Base-by-base conservation (phyloP, 2,797 vertebrate genomes). In the Rachycentron canadum region DNA sequence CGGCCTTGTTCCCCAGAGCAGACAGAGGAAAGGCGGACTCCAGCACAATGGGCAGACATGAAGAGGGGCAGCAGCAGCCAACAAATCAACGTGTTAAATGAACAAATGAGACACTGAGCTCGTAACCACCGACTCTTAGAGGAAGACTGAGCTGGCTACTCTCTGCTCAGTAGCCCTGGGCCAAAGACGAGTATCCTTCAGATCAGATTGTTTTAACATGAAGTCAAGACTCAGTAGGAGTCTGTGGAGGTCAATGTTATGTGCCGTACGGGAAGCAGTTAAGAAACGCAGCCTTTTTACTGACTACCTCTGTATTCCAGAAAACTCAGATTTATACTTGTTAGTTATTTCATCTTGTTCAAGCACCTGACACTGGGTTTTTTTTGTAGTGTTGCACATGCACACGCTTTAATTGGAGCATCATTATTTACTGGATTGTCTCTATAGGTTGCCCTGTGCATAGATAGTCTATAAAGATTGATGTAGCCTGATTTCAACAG, bases 41-140 rank as follows among this genome's bases (percentile, higher is more conserved):
- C 34, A 67, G 34, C 72, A 59, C 50, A 60, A 43, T 17, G 14
- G 5, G 41, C 64, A 76, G 58, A 65, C 66, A 69, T 66, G 56
- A 84, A 69, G 75, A 79, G n/a, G 73, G 53, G 57, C 65, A 63
- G 67, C 65, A 76, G 71, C 58, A 73, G 63, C 47, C 65, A 81
- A 32, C 64, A 72, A 66, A 69, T 70, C 78, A 75, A 69, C 73
- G 83, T 76, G 73, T 76, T 65, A 73, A 85, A 82, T n/a, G 21
- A 87, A 69, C 58, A 75, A 64, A 78, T 40, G 34, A 78, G 69
- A 79, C 69, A 57, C 45, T 66, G 60, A 73, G 36, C 66, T 68
- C 69, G 69, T 19, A 25, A 57, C 32, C 52, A 45, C 25, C 16
- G 59, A 60, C 64, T 75, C 40, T 56, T 62, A 62, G 64, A 53